Evolutionary conservation across 2,113 vertebrate genomes (phyloP).

Genomic region (Elephas maximus): DNA sequence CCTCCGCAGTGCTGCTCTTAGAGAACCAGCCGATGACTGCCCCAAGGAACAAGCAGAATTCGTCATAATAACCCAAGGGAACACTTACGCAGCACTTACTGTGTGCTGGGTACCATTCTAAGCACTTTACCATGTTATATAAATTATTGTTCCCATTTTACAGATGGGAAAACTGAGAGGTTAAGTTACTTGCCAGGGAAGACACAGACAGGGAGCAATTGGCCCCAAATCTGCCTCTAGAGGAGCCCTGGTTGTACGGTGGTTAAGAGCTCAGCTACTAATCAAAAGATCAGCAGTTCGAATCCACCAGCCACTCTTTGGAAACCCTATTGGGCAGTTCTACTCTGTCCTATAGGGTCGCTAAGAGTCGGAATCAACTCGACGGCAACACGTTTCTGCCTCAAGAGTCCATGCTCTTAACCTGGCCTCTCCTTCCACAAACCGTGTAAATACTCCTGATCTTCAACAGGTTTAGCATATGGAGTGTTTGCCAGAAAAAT

Average conservation of each 20-base stretch:
- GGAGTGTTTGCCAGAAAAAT: not conserved
- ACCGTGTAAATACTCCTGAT: not conserved
- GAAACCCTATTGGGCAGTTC: too few species aligned
- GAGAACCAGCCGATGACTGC: not conserved
- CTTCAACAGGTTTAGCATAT: not conserved
- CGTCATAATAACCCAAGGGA: not conserved
- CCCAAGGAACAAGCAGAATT: not conserved
- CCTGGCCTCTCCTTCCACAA: not conserved
- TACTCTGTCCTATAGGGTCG: too few species aligned
- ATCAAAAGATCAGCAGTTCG: too few species aligned
- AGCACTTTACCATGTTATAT: not conserved
- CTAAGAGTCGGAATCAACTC: too few species aligned
- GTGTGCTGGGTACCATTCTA: not conserved
- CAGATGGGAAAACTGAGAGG: not conserved
- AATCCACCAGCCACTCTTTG: too few species aligned
- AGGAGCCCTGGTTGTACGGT: too few species aligned
- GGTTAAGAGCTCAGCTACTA: too few species aligned
- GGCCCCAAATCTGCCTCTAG: not conserved
- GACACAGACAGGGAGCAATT: not conserved
- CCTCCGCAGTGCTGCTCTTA: not conserved
- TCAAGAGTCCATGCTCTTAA: not conserved
- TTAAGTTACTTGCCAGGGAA: not conserved
- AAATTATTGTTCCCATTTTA: too few species aligned
- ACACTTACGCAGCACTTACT: not conserved
- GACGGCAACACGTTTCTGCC: too few species aligned